Evolutionary conservation across 64 coral and sea anemone genomes (phyloP), one percentile per base, ranked within the genome.

Genomic region (Porites australiensis): DNA sequence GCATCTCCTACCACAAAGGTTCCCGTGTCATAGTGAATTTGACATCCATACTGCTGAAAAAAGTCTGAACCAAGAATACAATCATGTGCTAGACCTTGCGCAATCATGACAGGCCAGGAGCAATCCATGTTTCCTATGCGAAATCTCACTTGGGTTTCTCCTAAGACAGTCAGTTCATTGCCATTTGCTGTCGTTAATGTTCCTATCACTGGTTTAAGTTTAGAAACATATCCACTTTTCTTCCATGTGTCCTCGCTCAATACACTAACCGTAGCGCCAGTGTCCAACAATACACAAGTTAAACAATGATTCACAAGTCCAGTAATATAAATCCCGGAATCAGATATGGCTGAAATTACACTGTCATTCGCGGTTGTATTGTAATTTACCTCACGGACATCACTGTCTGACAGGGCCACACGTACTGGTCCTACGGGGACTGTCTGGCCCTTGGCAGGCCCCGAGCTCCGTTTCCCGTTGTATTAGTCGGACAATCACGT

Each of bases 171-270:
- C 6, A 89, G 44, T 73, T 64, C 90, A 62, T 73, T 92, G 47
- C 90, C 90, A 92, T 92, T 92, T 47, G 90, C 90, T 16, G 80
- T 63, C 15, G 90, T 85, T 21, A 74, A 66, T 4, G 14, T 83
- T 50, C 68, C 79, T 48, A n/a, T n/a, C n/a, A n/a, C n/a, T 72
- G 27, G 78, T 54, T 82, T 61, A 14, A 82, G 53, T 82, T 57
- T 59, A 22, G 74, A 53, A 37, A 61, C 37, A 61, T 23, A 52
- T 15, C 87, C 71, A 77, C 58, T 84, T 16, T 82, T 82, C 18
- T 8, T 21, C 27, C 81, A 84, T 2, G 22, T 64, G 0, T 43
- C 15, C 47, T 84, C 82, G 66, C 46, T 49, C 6, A 84, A 14
- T 65, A 66, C 62, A 65, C 43, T 45, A 84, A 84, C 81, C 7